These are phyloP conservation scores for Drosophila neocordata DNA, from an alignment of 1,140 invertebrate genomes.

Conservation along the genomic window DNA sequence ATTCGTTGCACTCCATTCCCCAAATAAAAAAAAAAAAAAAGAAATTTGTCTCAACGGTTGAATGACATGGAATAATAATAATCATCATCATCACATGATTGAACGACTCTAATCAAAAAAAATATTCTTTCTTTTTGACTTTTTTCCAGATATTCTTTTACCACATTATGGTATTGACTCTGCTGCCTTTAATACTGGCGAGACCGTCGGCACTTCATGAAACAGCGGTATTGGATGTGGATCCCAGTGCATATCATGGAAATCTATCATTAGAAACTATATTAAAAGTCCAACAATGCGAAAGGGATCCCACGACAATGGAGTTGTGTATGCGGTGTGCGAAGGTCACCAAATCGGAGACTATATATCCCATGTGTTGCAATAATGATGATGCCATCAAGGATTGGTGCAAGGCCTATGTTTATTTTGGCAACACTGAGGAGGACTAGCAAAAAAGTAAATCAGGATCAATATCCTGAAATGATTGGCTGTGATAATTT, in stretches of 20 bases:
- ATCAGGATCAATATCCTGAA: constrained; percentile 8
- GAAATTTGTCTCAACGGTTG: constrained; percentile 30
- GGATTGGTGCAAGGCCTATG: constrained; percentile 82
- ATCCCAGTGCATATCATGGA: constrained; percentile 67
- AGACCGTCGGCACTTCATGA: constrained; percentile 44
- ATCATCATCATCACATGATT: constrained; percentile 1
- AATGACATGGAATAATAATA: constrained; percentile 30
- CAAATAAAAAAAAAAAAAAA: no score
- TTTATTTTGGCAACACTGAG: constrained; percentile 56
- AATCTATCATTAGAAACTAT: constrained; percentile 65
- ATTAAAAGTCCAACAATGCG: constrained; percentile 71
- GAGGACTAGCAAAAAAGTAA: not conserved
- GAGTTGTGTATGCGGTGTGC: constrained; percentile 84
- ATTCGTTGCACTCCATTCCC: not conserved
- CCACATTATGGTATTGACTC: constrained; percentile 21
- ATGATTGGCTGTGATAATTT: constrained; percentile 76
- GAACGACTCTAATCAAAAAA: not conserved
- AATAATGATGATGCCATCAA: constrained; percentile 80
- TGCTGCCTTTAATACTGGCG: constrained; percentile 22
- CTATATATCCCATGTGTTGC: constrained; percentile 84
- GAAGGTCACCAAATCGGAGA: constrained; percentile 83
- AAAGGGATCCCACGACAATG: constrained; percentile 62
- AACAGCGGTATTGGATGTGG: constrained; percentile 14
- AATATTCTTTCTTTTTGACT: not conserved
- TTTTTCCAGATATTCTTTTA: constrained; percentile 47